These are phyloP conservation scores for Atractosteus spatula DNA, from an alignment of 2,113 vertebrate species.

Conservation along the genomic window DNA sequence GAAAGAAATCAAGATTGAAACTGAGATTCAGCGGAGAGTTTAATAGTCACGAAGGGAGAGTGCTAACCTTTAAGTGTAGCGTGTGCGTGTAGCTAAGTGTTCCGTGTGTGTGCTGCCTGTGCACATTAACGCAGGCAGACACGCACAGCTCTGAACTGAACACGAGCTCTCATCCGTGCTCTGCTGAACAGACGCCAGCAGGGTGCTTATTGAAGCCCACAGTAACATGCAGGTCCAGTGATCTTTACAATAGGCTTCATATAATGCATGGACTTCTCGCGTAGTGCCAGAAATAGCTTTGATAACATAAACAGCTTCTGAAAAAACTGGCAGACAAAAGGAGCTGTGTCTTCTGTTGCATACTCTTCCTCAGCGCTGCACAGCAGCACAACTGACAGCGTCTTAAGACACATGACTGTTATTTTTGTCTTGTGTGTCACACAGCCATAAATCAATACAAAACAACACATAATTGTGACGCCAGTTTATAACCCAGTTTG, in stretches of 20 bases:
- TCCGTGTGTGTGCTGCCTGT: no score
- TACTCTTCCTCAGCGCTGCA: no score
- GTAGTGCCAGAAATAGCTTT: slow-evolving; percentile 53
- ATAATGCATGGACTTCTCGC: slow-evolving; percentile 27
- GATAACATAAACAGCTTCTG: slow-evolving; percentile 48
- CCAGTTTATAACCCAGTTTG: no score
- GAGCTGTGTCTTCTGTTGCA: slow-evolving; percentile 4
- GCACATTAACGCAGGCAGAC: no score
- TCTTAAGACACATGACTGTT: slow-evolving; percentile 35
- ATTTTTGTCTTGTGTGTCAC: slow-evolving; percentile 28
- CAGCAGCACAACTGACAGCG: no score
- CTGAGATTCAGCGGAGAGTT: no score
- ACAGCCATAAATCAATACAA: slow-evolving; percentile 19
- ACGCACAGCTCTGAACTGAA: not conserved
- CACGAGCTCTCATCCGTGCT: not conserved
- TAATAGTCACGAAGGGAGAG: no score
- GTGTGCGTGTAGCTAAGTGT: not conserved
- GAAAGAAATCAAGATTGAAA: no score
- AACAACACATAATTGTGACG: no score
- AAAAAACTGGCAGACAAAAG: slow-evolving; percentile 38
- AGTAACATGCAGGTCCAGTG: slow-evolving; percentile 30
- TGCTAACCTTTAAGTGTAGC: no score
- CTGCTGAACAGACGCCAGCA: not conserved
- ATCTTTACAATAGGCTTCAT: slow-evolving; percentile 36
- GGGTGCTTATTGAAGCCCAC: slow-evolving; percentile 27